Evolutionary conservation across 2,888 invertebrate genomes (phyloP), one percentile per base, ranked within the genome.

Genomic region (Ariolimax columbianus): DNA sequence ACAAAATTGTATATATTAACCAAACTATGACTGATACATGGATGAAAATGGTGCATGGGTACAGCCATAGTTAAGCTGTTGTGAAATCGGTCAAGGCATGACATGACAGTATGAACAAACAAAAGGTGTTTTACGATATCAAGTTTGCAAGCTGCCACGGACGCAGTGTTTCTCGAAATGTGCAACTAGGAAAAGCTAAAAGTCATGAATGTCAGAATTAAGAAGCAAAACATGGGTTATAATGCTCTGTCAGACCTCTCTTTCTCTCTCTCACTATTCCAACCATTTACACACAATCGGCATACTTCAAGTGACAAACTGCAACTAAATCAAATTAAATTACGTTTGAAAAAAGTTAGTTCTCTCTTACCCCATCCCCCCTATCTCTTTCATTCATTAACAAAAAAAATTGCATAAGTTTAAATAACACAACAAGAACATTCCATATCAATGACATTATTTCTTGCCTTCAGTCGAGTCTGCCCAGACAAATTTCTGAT

Each of bases 371-470:
- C 40, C 26, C 26, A 40, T 40, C 17, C 72, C 9, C 9, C 72
- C n/a, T n/a, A 26, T 26, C 23, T 72, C 26, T 30, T 9, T 51
- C 30, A 23, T 55, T 51, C 51, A 47, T 77, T n/a, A n/a, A n/a
- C n/a, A n/a, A 33, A 47, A 23, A 77, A 51, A 30, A 51, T 77
- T 77, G 77, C 77, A 77, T 77, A 77, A 77, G 47, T 77, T 47
- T 77, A 43, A 77, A 51, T n/a, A n/a, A n/a, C n/a, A n/a, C 47
- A 77, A 77, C 77, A 77, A 77, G 9, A 77, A 77, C 55, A 77
- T 47, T 33, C 23, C 43, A 77, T 33, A n/a, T 36, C 33, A 36
- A 70, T 70, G 38, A 33, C 33, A 70, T 14, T n/a, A n/a, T 70
- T 33, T 38, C 70, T 70, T 36, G 70, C 19, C n/a, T 55, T 55